These are phyloP conservation scores for Pangasianodon hypophthalmus DNA, from an alignment of 2,113 vertebrate genomes.

Conservation along the genomic window DNA sequence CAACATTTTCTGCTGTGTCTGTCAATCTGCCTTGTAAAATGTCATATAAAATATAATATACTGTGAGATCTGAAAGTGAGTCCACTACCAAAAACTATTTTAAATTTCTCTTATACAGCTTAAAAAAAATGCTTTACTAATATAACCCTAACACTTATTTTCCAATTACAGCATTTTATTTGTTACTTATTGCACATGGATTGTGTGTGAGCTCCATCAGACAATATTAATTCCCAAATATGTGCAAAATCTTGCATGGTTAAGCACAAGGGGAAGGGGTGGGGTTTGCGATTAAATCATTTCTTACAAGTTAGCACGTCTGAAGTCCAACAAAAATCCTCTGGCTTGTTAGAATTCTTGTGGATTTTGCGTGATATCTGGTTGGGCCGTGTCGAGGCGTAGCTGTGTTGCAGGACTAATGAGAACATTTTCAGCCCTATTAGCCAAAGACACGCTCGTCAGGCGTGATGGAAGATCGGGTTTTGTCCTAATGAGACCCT, in stretches of 20 bases:
- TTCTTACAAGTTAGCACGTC: not conserved
- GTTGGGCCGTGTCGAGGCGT: constrained; percentile 14
- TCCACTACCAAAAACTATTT: not conserved
- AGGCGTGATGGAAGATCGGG: constrained; percentile 40
- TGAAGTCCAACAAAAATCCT: not conserved
- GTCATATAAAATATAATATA: not conserved
- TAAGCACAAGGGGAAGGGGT: not conserved
- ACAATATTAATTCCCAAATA: not conserved
- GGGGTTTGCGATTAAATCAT: not conserved
- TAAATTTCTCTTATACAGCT: not conserved
- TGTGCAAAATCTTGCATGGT: not conserved
- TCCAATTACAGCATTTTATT: not conserved
- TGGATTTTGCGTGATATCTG: constrained; percentile 11
- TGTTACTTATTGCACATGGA: not conserved
- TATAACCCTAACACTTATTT: not conserved
- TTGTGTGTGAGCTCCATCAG: not conserved
- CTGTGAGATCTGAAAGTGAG: not conserved
- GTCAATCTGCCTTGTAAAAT: constrained; percentile 5
- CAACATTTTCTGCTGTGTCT: not conserved
- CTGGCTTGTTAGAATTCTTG: constrained; percentile 1
- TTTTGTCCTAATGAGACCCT: constrained; percentile 47
- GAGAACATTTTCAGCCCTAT: constrained; percentile 37
- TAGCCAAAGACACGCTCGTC: constrained; percentile 47
- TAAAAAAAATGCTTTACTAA: not conserved
- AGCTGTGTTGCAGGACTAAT: constrained; percentile 27